Evolutionary conservation across 1,140 invertebrate genomes (phyloP), one percentile per base, ranked within the genome.

Genomic region (Micrasema longulum): DNA sequence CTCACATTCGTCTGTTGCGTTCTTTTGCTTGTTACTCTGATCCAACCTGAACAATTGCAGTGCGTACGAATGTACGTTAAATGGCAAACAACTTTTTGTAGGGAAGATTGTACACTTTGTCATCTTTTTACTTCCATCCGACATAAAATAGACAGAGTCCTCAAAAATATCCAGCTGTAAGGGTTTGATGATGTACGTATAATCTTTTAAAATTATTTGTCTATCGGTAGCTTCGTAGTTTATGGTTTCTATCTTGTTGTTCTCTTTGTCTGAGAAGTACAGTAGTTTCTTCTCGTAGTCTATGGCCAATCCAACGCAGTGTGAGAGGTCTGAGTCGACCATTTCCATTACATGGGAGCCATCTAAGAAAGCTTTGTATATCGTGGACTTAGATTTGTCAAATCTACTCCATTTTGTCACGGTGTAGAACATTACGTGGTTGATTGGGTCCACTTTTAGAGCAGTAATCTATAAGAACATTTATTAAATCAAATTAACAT

Each of bases 261-360:
- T 77, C 78, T 85, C 88, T 71, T 88, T 81, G 78, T 93, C 92
- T 0, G 87, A 84, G 80, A 89, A 92, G 78, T 94, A 95, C 0
- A 95, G 76, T 41, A 85, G 77, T 69, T 86, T 83, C 68, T 87
- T 89, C 67, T 90, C 86, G 53, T 87, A 83, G 83, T 95, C 92
- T 35, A 88, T 85, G 0, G 91, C 84, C 0, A 95, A 72, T 0
- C 90, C 90, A 1, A 86, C 86, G 11, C 94, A 89, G 77, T 88
- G 87, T 7, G 85, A 81, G n/a, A 78, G 60, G 1, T 79, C 79
- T 55, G 78, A 78, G 6, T 81, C 45, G 12, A 87, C 5, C 55
- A 83, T 71, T 16, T 81, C 79, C 4, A 64, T 68, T 0, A 60
- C 14, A 5, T 86, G 83, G 3, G 79, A 83, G n/a, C 93, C 93